phyloP scores from a whole-genome alignment of 2,888 invertebrate genomes.

The Tetramorium bicarinatum region DNA sequence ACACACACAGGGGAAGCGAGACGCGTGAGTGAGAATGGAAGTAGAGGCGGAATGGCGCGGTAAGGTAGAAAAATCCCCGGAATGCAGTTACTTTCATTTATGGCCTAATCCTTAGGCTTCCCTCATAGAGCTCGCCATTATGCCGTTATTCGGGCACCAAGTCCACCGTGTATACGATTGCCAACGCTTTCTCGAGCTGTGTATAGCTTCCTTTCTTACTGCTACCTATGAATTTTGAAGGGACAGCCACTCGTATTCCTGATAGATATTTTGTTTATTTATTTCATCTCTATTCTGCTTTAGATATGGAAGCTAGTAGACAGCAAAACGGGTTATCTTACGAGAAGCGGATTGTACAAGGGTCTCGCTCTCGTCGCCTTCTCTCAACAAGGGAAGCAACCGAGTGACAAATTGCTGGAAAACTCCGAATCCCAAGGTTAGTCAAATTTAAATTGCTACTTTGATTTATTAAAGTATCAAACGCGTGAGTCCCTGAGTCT shows the following conservation, averaged over 20 bases:
- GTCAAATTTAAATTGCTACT: background rate
- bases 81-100: conserved; percentile 80
- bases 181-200: background rate
- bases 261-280: background rate
- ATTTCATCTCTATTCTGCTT: conserved; percentile 30
- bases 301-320: conserved; percentile 88
- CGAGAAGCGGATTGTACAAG: conserved; percentile 88
- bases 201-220: background rate
- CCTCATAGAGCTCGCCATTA: conserved; percentile 55
- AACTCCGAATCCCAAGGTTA: conserved; percentile 86
- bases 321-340: conserved; percentile 87
- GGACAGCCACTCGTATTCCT: background rate
- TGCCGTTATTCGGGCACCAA: conserved; percentile 56
- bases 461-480: background rate
- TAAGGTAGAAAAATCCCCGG: conserved; percentile 70
- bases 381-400: conserved; percentile 88
- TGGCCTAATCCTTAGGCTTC: conserved; percentile 76
- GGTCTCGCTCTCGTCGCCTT: conserved; percentile 88
- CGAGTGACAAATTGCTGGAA: conserved; percentile 88
- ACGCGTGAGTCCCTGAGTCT: too few relatives aligned
- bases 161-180: background rate
- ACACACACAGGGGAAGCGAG: conserved; percentile 55
- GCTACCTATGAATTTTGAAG: background rate
- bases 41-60: conserved; percentile 60
- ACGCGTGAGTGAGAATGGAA: conserved; percentile 23